Base-by-base conservation (phyloP, 1,140 invertebrate genomes). In the Caenorhabditis tropicalis region DNA sequence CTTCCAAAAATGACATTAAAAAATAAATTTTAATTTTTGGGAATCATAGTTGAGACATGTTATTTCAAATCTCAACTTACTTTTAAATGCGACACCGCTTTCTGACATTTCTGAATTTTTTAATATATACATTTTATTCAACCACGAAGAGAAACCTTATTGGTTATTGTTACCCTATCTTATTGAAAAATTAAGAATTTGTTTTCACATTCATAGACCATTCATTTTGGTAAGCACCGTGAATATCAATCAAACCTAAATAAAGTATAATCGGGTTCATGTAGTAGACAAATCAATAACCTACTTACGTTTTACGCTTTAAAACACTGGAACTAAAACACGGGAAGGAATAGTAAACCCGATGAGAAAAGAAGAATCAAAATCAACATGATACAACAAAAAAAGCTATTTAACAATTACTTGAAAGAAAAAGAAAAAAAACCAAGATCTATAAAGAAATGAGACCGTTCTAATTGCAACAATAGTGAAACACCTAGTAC, bases 331-430 rank as follows among this genome's bases (percentile, higher is more conserved):
- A 36, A 74, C 5, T 36, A 65, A 33, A 33, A 24, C 1, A 33
- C 21, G 19, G 24, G 21, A 58, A 15, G 29, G n/a, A 65, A 36
- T 24, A 74, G n/a, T 24, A n/a, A n/a, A 74, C 65, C 65, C 65
- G 65, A n/a, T 16, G 29, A 7, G 1, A 74, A 65, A 65, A 65
- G 5, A 46, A 74, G 36, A 10, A 21, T 43, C 33, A 74, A 74
- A 74, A 74, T 74, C 65, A 74, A 74, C 65, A 74, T 74, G 36
- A 74, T 74, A 74, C 65, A 74, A 74, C 65, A 74, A 74, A 33
- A 43, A 56, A 39, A 24, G 10, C 65, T 74, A 74, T 74, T 74
- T 24, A 74, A 74, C 65, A 74, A 74, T 74, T 74, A 74, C 65
- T 46, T 27, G 36, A 43, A 46, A 24, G 43, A 74, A 12, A 36